These are phyloP conservation scores for Sciaenops ocellatus DNA, from an alignment of 2,797 vertebrate species.

Conservation along the genomic window DNA sequence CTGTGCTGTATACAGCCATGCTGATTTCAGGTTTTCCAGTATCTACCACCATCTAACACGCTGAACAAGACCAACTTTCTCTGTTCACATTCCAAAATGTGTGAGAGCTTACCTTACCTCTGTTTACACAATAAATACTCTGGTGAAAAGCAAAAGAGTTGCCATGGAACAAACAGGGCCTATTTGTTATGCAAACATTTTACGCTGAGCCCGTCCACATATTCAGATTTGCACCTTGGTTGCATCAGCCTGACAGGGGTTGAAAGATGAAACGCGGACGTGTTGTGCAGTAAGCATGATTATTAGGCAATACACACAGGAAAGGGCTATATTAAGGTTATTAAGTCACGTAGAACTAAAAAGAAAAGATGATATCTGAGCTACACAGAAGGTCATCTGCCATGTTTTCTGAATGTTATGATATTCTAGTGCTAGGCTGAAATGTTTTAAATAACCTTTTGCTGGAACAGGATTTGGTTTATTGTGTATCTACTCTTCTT, in stretches of 20 bases:
- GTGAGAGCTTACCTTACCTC: neutral
- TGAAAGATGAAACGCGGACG: constrained; percentile 8
- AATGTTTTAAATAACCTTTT: neutral
- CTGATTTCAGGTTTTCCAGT: neutral
- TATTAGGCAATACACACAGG: neutral
- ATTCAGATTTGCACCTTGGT: constrained; percentile 24
- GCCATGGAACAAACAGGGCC: constrained; percentile 32
- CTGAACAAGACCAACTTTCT: constrained; percentile 13
- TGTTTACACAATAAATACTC: constrained; percentile 59
- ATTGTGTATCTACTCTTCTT: neutral
- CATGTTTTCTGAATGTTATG: neutral
- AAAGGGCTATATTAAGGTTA: neutral
- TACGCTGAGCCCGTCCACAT: constrained; percentile 17
- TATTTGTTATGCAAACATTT: constrained; percentile 73
- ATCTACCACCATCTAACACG: neutral
- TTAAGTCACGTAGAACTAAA: neutral
- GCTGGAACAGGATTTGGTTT: neutral
- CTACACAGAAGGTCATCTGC: neutral
- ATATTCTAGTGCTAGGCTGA: neutral
- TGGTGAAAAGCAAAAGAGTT: constrained; percentile 27
- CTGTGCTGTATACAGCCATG: neutral
- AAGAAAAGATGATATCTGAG: neutral
- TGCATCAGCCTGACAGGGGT: neutral
- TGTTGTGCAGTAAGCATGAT: neutral
- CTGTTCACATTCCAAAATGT: constrained; percentile 25